A percentile compares a stretch with the other conserved stretches of the same genome.
Conservation (phyloP, 2,888 invertebrate species). For the Drosophila testacea region DNA sequence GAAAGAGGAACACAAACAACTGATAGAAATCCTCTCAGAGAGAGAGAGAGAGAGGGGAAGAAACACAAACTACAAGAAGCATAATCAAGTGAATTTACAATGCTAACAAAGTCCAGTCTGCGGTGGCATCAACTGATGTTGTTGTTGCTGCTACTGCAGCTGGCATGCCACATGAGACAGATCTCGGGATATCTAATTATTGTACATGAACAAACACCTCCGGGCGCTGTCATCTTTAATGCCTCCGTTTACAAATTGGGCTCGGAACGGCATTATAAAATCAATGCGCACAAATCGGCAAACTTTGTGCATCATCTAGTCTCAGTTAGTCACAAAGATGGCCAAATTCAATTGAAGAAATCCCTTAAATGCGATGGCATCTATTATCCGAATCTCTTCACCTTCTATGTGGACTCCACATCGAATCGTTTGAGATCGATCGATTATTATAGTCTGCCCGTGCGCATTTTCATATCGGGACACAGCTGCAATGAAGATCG, state of each 20-base stretch:
- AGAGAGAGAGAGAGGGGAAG: not conserved
- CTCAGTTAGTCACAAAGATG: constrained; percentile 90
- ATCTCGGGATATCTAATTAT: constrained; percentile 86
- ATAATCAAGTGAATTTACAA: constrained; percentile 51
- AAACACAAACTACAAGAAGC: constrained; percentile 18
- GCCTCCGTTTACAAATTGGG: constrained; percentile 92
- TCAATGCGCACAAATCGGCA: constrained; percentile 92
- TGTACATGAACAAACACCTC: constrained; percentile 87
- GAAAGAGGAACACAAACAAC: constrained; percentile 1
- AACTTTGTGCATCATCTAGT: constrained; percentile 92
- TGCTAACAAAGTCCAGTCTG: constrained; percentile 51
- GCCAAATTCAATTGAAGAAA: constrained; percentile 90
- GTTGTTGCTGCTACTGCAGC: constrained; percentile 47
- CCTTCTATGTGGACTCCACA: constrained; percentile 94
- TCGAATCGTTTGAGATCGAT: constrained; percentile 92
- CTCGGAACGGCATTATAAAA: constrained; percentile 91
- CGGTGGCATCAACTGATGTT: constrained; percentile 26
- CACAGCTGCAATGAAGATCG: constrained; percentile 89
- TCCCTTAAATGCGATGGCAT: constrained; percentile 92
- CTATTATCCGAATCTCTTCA: constrained; percentile 93
- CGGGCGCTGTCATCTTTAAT: constrained; percentile 90
- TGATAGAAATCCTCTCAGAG: constrained; percentile 7
- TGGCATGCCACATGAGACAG: constrained; percentile 42
- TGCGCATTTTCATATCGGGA: constrained; percentile 91
- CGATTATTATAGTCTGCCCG: constrained; percentile 92